Percentiles rank a stretch among this genome's conserved stretches.
These are phyloP conservation scores for Hoplostethus atlanticus DNA, from an alignment of 2,797 vertebrate species.

Conservation along the genomic window DNA sequence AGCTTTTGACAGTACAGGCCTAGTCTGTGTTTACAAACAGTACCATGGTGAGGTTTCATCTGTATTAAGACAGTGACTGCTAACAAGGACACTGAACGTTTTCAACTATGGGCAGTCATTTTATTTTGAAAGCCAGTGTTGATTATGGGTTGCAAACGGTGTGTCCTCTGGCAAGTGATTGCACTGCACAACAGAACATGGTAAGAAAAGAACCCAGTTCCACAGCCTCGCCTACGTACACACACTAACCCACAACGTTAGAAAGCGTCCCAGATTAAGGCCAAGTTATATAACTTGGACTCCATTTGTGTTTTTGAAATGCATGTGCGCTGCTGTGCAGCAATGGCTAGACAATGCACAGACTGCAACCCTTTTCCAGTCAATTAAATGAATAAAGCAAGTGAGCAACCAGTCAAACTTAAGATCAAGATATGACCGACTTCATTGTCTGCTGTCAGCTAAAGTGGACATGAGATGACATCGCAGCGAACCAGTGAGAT, in stretches of 20 bases:
- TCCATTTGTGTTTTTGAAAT: conserved; percentile 68
- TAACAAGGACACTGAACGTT: not conserved
- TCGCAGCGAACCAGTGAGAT: not conserved
- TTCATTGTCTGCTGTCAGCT: not conserved
- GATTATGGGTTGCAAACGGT: conserved; percentile 23
- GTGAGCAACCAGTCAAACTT: not conserved
- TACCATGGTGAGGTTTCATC: not conserved
- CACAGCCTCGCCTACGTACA: conserved; percentile 68
- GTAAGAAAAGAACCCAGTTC: conserved; percentile 28
- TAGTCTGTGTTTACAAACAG: conserved; percentile 32
- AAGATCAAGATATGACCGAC: not conserved
- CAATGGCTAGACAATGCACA: conserved; percentile 26
- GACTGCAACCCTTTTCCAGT: not conserved
- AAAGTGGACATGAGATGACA: too few species aligned
- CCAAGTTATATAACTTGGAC: conserved; percentile 85
- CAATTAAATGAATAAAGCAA: not conserved
- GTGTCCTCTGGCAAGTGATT: conserved; percentile 18
- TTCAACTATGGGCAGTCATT: not conserved
- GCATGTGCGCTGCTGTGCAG: conserved; percentile 42
- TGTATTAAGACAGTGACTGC: not conserved
- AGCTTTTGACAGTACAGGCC: not conserved
- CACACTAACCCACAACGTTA: conserved; percentile 56
- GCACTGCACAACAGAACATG: not conserved
- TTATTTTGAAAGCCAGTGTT: conserved; percentile 1
- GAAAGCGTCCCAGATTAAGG: conserved; percentile 83